These are phyloP conservation scores for Tinea pellionella DNA, from an alignment of 2,888 invertebrate genomes.

Conservation along the genomic window DNA sequence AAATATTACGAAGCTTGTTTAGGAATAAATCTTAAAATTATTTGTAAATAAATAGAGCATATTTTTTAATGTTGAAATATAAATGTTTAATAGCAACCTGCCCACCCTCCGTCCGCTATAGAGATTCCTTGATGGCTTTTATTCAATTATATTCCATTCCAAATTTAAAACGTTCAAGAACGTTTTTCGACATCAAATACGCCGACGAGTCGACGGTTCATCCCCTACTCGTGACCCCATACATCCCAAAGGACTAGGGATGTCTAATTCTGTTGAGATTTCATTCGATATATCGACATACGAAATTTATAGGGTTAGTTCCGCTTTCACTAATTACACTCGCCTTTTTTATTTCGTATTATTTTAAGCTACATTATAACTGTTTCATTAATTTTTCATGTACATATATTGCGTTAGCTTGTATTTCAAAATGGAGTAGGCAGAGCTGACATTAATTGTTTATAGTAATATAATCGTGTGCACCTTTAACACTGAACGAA, in stretches of 20 bases:
- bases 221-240: slow-evolving; percentile 1
- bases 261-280: slow-evolving; percentile 1
- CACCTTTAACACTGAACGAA: too few relatives aligned
- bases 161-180: slow-evolving; percentile 1
- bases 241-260: background rate
- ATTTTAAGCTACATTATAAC: too few relatives aligned
- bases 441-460: too few relatives aligned
- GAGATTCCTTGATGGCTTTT: slow-evolving; percentile 1
- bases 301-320: background rate
- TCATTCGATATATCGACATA: slow-evolving; percentile 3
- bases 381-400: too few relatives aligned
- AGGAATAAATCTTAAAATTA: too few relatives aligned
- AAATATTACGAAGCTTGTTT: too few relatives aligned
- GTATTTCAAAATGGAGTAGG: too few relatives aligned
- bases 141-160: background rate
- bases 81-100: background rate
- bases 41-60: too few relatives aligned
- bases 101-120: background rate
- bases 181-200: background rate
- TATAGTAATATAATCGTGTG: too few relatives aligned
- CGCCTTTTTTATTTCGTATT: background rate
- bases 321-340: background rate
- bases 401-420: too few relatives aligned
- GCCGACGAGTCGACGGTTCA: background rate
- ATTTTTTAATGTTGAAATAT: background rate